Conservation (phyloP, 2,797 vertebrate species). For the Bradypodion ventrale region DNA sequence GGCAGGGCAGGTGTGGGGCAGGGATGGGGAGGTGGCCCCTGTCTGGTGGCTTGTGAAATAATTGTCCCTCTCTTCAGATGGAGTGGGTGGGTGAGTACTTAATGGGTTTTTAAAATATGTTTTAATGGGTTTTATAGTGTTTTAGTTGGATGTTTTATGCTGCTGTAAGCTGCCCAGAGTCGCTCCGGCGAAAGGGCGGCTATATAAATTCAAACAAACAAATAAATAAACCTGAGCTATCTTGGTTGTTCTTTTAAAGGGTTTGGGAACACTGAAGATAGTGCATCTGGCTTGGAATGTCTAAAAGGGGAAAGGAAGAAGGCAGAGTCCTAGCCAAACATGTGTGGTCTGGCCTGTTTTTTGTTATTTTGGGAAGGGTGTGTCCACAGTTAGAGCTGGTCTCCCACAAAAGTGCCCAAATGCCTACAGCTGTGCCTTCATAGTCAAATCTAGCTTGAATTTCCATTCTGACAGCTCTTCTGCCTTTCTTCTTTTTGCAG, state of each 20-base stretch:
- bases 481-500: constrained; percentile 65
- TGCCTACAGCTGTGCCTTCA: background rate
- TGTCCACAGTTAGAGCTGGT: background rate
- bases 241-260: background rate
- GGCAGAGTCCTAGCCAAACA: background rate
- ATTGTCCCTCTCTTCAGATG: no score
- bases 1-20: no score
- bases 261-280: background rate
- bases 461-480: background rate
- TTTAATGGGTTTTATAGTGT: no score
- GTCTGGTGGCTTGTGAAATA: no score
- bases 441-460: background rate
- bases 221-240: no score
- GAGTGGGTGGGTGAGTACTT: no score
- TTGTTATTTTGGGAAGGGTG: background rate
- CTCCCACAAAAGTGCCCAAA: background rate
- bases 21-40: no score
- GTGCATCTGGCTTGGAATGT: background rate
- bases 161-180: no score
- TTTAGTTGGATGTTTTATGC: no score
- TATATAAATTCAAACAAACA: no score
- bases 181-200: no score
- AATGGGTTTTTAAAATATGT: no score
- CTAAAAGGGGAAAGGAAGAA: background rate
- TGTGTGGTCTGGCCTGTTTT: background rate